Evolutionary conservation across 2,888 invertebrate genomes (phyloP).

Genomic region (Sarcophaga variegata): DNA sequence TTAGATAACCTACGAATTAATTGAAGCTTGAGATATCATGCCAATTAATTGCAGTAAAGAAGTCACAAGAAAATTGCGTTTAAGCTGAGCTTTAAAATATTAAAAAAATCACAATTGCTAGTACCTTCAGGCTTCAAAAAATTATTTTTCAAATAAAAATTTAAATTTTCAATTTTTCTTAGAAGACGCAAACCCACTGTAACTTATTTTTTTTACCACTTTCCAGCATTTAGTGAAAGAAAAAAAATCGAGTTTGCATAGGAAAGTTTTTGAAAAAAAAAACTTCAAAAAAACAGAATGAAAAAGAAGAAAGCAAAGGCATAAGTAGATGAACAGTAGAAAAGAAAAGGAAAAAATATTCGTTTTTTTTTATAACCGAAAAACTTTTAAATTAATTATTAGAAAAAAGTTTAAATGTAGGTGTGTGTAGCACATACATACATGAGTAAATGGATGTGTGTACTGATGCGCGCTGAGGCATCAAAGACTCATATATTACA

Average conservation of each 20-base stretch:
- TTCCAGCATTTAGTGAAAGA: constrained; percentile 15
- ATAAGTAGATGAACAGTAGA: neutral
- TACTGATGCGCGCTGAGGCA: constrained; percentile 67
- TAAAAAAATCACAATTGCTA: no score
- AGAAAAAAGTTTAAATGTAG: constrained; percentile 75
- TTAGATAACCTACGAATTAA: no score
- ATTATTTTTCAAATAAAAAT: no score
- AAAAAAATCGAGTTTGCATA: constrained; percentile 29
- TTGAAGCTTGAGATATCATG: no score
- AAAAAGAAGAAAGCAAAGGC: neutral
- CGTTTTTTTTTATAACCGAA: constrained; percentile 72
- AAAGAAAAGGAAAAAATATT: constrained; percentile 43
- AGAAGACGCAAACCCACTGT: constrained; percentile 31
- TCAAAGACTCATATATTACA: constrained; percentile 68
- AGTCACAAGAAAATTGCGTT: no score
- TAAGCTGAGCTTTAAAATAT: no score
- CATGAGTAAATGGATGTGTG: constrained; percentile 32
- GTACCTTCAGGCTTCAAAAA: no score
- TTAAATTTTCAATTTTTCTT: no score
- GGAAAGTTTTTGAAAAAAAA: constrained; percentile 36
- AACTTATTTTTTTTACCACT: neutral
- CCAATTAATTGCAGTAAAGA: no score
- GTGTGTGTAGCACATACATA: constrained; percentile 9
- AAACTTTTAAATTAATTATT: constrained; percentile 81
- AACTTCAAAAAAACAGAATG: neutral